Evolutionary conservation across 2,113 vertebrate genomes (phyloP).

Genomic region (Marcusenius ussheri): DNA sequence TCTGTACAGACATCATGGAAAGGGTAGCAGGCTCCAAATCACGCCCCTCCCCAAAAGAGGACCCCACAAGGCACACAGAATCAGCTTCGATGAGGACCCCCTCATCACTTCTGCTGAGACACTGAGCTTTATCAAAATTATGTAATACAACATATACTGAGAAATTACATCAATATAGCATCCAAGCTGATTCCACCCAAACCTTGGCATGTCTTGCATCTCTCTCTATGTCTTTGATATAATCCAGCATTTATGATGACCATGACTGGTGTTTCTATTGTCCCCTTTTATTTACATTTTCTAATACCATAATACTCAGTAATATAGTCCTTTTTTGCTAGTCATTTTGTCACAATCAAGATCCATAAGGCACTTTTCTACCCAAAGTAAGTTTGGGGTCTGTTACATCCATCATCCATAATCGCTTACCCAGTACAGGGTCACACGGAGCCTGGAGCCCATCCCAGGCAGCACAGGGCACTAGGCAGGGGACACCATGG

Average conservation of each 20-base stretch:
- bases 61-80: neutral
- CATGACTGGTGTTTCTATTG: neutral
- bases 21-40: neutral
- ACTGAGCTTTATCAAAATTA: neutral
- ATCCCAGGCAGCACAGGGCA: neutral
- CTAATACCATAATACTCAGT: neutral
- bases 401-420: neutral
- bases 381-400: neutral
- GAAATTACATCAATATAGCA: neutral
- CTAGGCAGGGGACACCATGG: neutral
- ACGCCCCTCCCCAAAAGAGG: neutral
- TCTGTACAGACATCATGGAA: neutral
- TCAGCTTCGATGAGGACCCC: neutral
- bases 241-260: neutral
- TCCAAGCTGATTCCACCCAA: neutral
- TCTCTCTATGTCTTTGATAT: neutral
- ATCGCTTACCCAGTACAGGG: neutral
- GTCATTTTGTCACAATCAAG: neutral
- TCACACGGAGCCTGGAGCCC: neutral
- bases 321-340: neutral
- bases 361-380: neutral
- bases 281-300: neutral
- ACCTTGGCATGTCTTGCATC: neutral
- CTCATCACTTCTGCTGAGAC: neutral
- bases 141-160: neutral